Base-by-base conservation (phyloP, 2,113 vertebrate species). In the Heterotis niloticus region DNA sequence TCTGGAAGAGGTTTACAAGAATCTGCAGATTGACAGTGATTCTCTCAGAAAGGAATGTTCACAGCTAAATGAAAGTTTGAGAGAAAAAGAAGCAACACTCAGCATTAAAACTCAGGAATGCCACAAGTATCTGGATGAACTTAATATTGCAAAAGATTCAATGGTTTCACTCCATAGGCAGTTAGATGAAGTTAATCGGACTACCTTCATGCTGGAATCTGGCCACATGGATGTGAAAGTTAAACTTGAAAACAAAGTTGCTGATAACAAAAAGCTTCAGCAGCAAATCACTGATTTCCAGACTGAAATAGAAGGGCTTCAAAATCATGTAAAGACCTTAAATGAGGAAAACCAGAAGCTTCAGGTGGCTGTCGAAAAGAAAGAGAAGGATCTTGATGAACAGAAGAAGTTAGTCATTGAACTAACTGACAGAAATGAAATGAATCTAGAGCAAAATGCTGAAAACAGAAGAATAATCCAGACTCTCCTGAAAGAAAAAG, bases 401-500 rank as follows among this genome's bases (percentile, higher is more conserved):
- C 90, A 85, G 79, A 82, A 72, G 1, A 85, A 87, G 78, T 23
- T 78, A 17, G 87, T 86, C 2, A 88, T 87, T 0, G 78, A 85
- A 23, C 84, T 94, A 11, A 82, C 84, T 14, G 85, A 64, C 26
- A 90, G 24, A 24, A 59, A 90, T 0, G 77, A 78, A 66, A 44
- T 1, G 0, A 34, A 79, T 51, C 0, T 75, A 0, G 85, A 89
- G 0, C 82, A 90, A 12, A 76, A 86, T 62, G 84, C 80, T 44
- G 91, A 94, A 75, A 77, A 86, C 0, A 65, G 86, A 26, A 89
- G 87, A 81, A 70, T 28, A 3, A 85, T 92, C 56, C 85, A 86
- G 0, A 67, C 75, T 4, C 81, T 95, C 34, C 54, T 83, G 66
- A 80, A 82, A 82, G 91, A 94, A 51, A 95, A 92, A 79, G 90